Conservation (phyloP, 2,113 vertebrate species). For the Aviceda subcristata region DNA sequence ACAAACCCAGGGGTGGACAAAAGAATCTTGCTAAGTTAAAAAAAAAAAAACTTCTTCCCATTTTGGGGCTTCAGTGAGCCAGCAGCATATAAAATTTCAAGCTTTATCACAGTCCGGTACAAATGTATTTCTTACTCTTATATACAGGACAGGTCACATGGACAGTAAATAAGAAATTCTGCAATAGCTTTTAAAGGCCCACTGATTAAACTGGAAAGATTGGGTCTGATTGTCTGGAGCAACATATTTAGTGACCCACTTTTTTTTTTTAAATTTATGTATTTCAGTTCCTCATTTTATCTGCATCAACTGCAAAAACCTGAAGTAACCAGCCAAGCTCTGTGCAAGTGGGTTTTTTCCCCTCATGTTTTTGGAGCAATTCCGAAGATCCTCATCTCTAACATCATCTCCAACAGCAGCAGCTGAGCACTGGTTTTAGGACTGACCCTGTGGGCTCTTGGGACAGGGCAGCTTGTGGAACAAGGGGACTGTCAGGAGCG, state of each 20-base stretch:
- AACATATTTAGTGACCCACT: not conserved
- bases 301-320: not conserved
- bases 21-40: not conserved
- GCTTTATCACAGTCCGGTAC: not conserved
- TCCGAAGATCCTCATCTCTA: not conserved
- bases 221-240: not conserved
- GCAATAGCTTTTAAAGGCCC: not conserved
- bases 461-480: not conserved
- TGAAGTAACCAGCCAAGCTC: not conserved
- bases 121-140: not conserved
- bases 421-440: not conserved
- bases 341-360: not conserved
- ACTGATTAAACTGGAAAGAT: not conserved
- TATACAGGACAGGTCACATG: not conserved
- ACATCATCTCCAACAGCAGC: not conserved
- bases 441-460: fast-evolving
- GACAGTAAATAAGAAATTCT: not conserved
- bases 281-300: not conserved
- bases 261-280: not conserved
- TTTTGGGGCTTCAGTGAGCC: not conserved
- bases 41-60: not conserved
- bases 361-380: not conserved
- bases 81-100: not conserved
- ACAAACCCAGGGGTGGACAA: not conserved
- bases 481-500: not conserved